Conservation (phyloP, 2,113 vertebrate species). For the Nymphicus hollandicus region DNA sequence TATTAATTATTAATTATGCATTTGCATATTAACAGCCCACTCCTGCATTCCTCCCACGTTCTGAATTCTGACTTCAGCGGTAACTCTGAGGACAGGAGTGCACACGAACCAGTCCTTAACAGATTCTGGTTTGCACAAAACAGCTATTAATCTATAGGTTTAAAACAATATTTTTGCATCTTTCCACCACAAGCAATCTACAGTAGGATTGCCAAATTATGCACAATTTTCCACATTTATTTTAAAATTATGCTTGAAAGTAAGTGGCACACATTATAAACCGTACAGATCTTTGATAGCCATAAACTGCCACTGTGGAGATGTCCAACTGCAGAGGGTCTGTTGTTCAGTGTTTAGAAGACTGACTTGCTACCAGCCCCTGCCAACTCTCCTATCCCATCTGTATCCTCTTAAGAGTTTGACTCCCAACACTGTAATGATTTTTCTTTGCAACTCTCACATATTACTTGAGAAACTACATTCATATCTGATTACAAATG, state of each 20-base stretch:
- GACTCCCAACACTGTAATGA: neutral
- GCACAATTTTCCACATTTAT: neutral
- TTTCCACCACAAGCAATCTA: neutral
- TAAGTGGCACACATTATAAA: neutral
- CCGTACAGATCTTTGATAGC: neutral
- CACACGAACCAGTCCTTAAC: neutral
- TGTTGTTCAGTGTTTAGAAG: neutral
- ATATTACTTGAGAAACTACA: neutral
- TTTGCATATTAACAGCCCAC: neutral
- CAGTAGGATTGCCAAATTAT: neutral
- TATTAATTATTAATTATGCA: neutral
- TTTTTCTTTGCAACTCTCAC: neutral
- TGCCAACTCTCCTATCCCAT: neutral
- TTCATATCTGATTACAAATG: neutral
- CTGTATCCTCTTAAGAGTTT: neutral
- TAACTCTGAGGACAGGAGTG: neutral
- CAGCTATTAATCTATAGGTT: neutral
- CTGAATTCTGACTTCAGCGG: neutral
- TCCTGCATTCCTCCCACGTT: neutral
- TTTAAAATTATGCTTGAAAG: neutral
- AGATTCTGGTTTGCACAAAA: neutral
- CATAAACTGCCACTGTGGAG: neutral
- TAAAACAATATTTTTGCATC: neutral
- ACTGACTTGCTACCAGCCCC: neutral
- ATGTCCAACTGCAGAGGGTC: neutral